Conservation (phyloP, 2,888 invertebrate species). For the Drosophila pseudotalamancana region DNA sequence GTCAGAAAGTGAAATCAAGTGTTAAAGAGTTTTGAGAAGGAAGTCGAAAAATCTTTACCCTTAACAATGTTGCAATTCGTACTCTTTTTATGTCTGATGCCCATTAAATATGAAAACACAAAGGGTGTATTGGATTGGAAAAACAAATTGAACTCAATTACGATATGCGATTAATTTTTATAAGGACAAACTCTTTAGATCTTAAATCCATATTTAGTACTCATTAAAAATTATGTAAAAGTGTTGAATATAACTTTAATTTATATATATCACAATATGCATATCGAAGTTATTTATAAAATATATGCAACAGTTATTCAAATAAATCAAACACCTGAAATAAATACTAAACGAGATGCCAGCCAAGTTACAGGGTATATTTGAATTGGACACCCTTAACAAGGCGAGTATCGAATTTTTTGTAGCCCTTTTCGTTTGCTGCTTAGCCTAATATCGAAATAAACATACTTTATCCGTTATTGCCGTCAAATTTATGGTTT, state of each 20-base stretch:
- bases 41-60: constrained; percentile 34
- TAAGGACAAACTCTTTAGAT: too few relatives aligned
- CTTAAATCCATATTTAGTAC: too few relatives aligned
- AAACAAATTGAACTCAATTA: neutral
- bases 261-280: too few relatives aligned
- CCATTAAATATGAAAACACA: neutral
- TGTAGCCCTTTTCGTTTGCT: constrained; percentile 65
- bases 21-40: constrained; percentile 70
- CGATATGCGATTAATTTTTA: neutral
- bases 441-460: constrained; percentile 77
- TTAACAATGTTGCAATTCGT: constrained; percentile 36
- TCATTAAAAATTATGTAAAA: too few relatives aligned
- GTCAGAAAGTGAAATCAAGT: constrained; percentile 73
- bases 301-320: too few relatives aligned
- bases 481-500: constrained; percentile 76
- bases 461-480: constrained; percentile 80
- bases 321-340: too few relatives aligned
- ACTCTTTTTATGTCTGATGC: constrained; percentile 1
- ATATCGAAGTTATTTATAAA: too few relatives aligned
- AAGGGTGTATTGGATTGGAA: neutral
- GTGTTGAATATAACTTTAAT: too few relatives aligned
- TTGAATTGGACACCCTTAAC: neutral
- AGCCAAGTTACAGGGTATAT: neutral
- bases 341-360: too few relatives aligned
- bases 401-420: neutral